A percentile compares a stretch with the other conserved stretches of the same genome.
Conservation (phyloP, 2,888 invertebrate genomes). For the Oscheius sp. region DNA sequence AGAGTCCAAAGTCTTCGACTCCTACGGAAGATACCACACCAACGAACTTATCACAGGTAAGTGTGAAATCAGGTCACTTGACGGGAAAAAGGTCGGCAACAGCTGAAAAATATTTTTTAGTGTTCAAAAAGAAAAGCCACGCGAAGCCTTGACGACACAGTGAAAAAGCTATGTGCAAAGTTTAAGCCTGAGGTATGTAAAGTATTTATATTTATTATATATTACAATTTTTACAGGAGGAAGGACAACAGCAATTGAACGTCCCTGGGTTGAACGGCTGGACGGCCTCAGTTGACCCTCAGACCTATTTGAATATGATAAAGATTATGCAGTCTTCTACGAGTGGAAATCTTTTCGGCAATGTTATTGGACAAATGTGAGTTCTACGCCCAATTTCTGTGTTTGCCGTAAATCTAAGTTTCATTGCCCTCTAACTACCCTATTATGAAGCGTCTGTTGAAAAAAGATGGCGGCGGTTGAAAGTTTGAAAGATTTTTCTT, state of each 20-base stretch:
- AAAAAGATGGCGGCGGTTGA: too few species aligned
- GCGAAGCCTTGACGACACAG: slow-evolving; percentile 52
- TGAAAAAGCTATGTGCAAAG: slow-evolving; percentile 54
- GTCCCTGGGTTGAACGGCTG: slow-evolving; percentile 5
- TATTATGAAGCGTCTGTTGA: too few species aligned
- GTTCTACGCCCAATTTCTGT: background rate
- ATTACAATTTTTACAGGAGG: background rate
- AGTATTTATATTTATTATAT: background rate
- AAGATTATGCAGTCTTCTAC: slow-evolving; percentile 20
- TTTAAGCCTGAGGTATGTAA: slow-evolving; percentile 13
- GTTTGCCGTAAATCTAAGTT: background rate
- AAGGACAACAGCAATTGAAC: background rate
- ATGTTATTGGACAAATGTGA: slow-evolving; percentile 24
- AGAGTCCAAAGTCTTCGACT: slow-evolving; percentile 10
- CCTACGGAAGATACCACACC: background rate
- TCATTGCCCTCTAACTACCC: too few species aligned
- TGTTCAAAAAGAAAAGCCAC: slow-evolving; percentile 22
- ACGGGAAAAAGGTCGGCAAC: slow-evolving; percentile 17
- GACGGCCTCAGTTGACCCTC: slow-evolving; percentile 22
- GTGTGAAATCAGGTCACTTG: background rate
- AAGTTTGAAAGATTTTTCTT: too few species aligned
- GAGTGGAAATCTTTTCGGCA: slow-evolving; percentile 17
- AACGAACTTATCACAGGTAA: slow-evolving; percentile 21
- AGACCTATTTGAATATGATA: slow-evolving; percentile 34
- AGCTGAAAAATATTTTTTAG: background rate